Evolutionary conservation across 2,113 vertebrate genomes (phyloP), one percentile per base, ranked within the genome.

Genomic region (Glaucidium brasilianum): DNA sequence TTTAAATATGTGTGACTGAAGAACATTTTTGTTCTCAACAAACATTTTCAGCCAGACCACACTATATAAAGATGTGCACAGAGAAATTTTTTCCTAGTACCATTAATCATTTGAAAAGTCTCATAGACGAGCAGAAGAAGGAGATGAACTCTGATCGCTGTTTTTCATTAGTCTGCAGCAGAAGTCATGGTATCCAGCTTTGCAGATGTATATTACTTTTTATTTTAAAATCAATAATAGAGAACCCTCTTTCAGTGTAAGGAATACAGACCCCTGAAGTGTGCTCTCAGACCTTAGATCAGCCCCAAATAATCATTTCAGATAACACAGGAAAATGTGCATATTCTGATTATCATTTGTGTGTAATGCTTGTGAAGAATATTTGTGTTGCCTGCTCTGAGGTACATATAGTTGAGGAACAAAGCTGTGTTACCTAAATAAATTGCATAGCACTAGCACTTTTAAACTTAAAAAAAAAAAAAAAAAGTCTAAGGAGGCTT

Each of bases 331-430:
- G 73, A 79, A 76, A 63, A 47, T 22, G 37, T 37, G 29, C 22
- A 6, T 73, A 3, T 73, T 68, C 47, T 69, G 58, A 20, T 89
- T 22, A 20, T 27, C 8, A 6, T 56, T 68, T 43, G 17, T 50
- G n/a, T 27, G 49, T 19, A 45, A 3, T 39, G 30, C 52, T 72
- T 77, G 22, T 56, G 35, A 59, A 73, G 45, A 10, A 35, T 39
- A 1, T 55, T 55, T 47, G 30, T 68, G 26, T 56, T 77, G 43
- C 16, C 45, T 53, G 14, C 23, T 77, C 50, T 53, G 69, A 71
- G 34, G 34, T 63, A 56, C 0, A 0, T 39, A 6, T 5, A 53
- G 30, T 3, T 82, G 47, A 19, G 12, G n/a, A 75, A 6, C 75
- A 90, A 59, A 78, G 7, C 59, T 64, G 14, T 41, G 55, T 35